Conservation (phyloP, 64 coral and sea anemone genomes). For the Exaiptasia diaphana region DNA sequence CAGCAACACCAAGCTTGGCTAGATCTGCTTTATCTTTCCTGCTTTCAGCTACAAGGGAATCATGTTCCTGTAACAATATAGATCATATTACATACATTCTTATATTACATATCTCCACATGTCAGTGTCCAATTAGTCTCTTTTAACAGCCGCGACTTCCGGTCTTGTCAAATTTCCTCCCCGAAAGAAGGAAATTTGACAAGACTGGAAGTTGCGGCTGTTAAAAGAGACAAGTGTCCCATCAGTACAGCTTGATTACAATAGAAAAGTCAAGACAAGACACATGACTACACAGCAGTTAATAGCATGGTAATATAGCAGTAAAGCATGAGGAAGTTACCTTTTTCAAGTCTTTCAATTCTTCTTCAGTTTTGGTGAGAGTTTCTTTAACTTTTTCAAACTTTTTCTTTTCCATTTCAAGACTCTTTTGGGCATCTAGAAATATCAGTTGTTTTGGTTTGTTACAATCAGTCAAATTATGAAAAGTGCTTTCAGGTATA, state of each 20-base stretch:
- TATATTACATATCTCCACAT: no score
- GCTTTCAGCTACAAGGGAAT: conserved; percentile 70
- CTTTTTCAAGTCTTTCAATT: conserved; percentile 95
- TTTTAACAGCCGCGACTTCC: no score
- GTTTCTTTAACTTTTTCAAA: conserved; percentile 84
- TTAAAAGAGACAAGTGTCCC: no score
- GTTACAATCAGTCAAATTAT: neutral
- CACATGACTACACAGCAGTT: no score
- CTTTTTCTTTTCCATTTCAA: conserved; percentile 97
- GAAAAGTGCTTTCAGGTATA: neutral
- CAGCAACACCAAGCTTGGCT: conserved; percentile 82
- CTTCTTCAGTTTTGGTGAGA: conserved; percentile 78
- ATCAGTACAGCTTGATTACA: no score
- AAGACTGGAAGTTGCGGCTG: no score
- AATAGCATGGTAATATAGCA: no score
- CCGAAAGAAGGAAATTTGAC: no score
- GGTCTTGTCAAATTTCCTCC: no score
- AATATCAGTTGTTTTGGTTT: neutral
- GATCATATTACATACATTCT: neutral
- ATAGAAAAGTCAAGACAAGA: no score
- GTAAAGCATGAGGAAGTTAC: no score
- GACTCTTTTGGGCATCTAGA: conserved; percentile 78
- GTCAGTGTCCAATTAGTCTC: no score
- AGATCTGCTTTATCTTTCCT: conserved; percentile 87
- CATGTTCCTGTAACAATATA: conserved; percentile 61